These are phyloP conservation scores for Pollenia labialis DNA, from an alignment of 2,888 invertebrate species.

Conservation along the genomic window DNA sequence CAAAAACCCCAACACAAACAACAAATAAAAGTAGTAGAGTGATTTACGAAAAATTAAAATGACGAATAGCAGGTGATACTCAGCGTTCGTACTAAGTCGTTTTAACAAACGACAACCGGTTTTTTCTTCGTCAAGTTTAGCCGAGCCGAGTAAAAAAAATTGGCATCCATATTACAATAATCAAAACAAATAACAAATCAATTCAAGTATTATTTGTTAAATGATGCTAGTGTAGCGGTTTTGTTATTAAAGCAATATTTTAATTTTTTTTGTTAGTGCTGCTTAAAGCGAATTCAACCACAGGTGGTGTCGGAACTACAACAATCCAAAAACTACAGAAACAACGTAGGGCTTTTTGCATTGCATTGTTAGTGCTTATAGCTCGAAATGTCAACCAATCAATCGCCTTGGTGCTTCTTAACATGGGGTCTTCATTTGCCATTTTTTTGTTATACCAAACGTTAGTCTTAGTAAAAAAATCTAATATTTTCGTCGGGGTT, in stretches of 20 bases:
- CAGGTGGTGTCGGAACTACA: too few species aligned
- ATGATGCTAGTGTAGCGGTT: background rate
- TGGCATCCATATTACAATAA: background rate
- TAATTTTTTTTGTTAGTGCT: too few species aligned
- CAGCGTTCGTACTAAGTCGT: background rate
- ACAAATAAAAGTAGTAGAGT: constrained; percentile 5
- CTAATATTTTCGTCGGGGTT: too few species aligned
- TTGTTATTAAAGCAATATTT: background rate
- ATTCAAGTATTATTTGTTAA: constrained; percentile 25
- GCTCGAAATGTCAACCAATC: too few species aligned
- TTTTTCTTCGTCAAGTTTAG: background rate
- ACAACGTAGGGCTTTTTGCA: too few species aligned
- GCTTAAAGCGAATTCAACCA: too few species aligned
- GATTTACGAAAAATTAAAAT: constrained; percentile 14
- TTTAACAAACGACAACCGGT: background rate
- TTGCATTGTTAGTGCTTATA: too few species aligned
- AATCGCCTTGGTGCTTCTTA: too few species aligned
- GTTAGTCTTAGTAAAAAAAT: too few species aligned
- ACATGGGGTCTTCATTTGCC: too few species aligned
- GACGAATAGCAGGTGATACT: constrained; percentile 60
- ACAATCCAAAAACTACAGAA: too few species aligned
- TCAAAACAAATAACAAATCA: constrained; percentile 28
- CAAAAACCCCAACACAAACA: constrained; percentile 1
- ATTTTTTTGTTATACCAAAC: too few species aligned
- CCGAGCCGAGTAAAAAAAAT: background rate